Percentiles rank a stretch among this genome's conserved stretches.
Conservation (phyloP, 2,113 vertebrate species). For the Megalops atlanticus region DNA sequence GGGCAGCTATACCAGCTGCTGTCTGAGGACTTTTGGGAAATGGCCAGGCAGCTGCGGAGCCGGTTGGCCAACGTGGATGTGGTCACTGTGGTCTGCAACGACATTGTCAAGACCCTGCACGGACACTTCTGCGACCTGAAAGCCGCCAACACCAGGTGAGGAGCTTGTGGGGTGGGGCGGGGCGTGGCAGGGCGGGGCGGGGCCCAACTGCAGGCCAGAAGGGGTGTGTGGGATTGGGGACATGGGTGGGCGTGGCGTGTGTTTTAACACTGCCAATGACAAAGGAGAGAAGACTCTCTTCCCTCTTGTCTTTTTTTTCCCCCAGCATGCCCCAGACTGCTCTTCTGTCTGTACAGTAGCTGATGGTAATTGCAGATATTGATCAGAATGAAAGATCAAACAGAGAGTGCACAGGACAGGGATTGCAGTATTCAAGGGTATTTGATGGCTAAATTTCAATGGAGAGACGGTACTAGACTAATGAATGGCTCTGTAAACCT, state of each 20-base stretch:
- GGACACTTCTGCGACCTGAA: conserved; percentile 96
- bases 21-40: conserved; percentile 94
- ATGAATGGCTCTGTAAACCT: too few species aligned
- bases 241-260: too few species aligned
- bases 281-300: too few species aligned
- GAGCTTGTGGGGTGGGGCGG: not conserved
- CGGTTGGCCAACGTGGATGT: conserved; percentile 86
- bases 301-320: not conserved
- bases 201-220: not conserved
- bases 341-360: not conserved
- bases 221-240: not conserved
- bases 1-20: conserved; percentile 92
- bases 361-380: not conserved
- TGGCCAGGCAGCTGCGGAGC: conserved; percentile 81
- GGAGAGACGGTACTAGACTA: too few species aligned
- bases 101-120: conserved; percentile 85
- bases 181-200: not conserved
- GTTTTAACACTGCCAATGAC: too few species aligned
- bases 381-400: not conserved
- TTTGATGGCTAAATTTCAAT: not conserved
- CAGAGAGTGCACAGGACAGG: not conserved
- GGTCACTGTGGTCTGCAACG: conserved; percentile 89
- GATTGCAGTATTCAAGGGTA: not conserved
- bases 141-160: conserved; percentile 87
- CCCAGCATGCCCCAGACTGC: not conserved